Evolutionary conservation across 2,888 invertebrate genomes (phyloP).

Genomic region (Seira musarum): DNA sequence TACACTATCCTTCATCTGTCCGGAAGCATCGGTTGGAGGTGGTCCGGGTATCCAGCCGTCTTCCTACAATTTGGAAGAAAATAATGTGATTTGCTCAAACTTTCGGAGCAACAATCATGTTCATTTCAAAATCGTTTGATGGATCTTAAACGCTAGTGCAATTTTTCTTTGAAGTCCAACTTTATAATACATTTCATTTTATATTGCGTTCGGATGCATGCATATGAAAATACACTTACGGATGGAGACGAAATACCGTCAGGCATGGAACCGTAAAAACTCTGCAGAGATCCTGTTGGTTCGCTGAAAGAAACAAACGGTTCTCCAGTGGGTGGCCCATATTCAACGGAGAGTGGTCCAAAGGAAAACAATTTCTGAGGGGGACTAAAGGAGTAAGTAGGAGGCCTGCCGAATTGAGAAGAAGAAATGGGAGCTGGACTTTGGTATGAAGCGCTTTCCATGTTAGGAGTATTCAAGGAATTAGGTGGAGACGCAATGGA

Average conservation of each 20-base stretch:
- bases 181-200: conserved; percentile 6
- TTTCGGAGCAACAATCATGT: no score
- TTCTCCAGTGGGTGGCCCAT: conserved; percentile 62
- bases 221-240: not conserved
- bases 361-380: conserved; percentile 27
- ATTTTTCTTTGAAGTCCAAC: not conserved
- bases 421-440: not conserved
- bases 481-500: conserved; percentile 69
- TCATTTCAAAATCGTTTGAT: no score
- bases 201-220: no score
- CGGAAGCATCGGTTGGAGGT: conserved; percentile 17
- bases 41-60: conserved; percentile 45
- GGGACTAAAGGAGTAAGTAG: not conserved
- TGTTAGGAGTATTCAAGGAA: conserved; percentile 42
- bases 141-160: not conserved
- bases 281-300: conserved; percentile 44
- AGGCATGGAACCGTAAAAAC: conserved; percentile 29
- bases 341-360: conserved; percentile 51
- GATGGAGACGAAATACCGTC: not conserved
- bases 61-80: conserved; percentile 13
- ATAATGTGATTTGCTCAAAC: no score
- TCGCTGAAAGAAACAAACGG: conserved; percentile 56
- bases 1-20: conserved; percentile 33
- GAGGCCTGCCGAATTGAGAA: not conserved
- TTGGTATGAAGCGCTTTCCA: conserved; percentile 9